phyloP scores from a whole-genome alignment of 2,797 vertebrate genomes.

The Cephalopachus bancanus region DNA sequence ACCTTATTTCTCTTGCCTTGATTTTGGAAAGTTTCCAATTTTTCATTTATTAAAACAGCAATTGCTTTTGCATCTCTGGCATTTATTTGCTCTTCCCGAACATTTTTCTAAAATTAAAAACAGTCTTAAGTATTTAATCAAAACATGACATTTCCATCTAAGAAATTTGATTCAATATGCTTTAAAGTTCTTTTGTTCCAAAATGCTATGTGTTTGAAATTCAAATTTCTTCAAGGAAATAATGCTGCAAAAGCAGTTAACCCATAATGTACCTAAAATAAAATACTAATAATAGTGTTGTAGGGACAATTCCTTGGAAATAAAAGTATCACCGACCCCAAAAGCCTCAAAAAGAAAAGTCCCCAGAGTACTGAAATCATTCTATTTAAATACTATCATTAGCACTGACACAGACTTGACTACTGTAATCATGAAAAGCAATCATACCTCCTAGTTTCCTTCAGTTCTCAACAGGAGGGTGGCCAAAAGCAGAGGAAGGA shows the following conservation, averaged over 20 bases:
- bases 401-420: background rate
- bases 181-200: conserved; percentile 41
- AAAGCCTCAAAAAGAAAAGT: conserved; percentile 31
- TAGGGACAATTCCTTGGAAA: background rate
- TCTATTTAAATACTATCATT: background rate
- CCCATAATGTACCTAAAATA: conserved; percentile 5
- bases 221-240: conserved; percentile 60
- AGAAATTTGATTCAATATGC: conserved; percentile 48
- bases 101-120: conserved; percentile 88
- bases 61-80: conserved; percentile 93
- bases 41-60: conserved; percentile 90
- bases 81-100: conserved; percentile 93
- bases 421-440: background rate
- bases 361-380: background rate
- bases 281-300: background rate
- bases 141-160: conserved; percentile 64
- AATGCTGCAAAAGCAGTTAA: conserved; percentile 46
- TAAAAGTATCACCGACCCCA: background rate
- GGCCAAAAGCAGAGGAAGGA: background rate
- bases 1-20: conserved; percentile 92
- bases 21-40: conserved; percentile 90
- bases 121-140: conserved; percentile 49
- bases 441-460: background rate
- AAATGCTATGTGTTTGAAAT: conserved; percentile 29
- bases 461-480: background rate